phyloP scores from a whole-genome alignment of 1,140 invertebrate genomes.

The Aethina tumida region DNA sequence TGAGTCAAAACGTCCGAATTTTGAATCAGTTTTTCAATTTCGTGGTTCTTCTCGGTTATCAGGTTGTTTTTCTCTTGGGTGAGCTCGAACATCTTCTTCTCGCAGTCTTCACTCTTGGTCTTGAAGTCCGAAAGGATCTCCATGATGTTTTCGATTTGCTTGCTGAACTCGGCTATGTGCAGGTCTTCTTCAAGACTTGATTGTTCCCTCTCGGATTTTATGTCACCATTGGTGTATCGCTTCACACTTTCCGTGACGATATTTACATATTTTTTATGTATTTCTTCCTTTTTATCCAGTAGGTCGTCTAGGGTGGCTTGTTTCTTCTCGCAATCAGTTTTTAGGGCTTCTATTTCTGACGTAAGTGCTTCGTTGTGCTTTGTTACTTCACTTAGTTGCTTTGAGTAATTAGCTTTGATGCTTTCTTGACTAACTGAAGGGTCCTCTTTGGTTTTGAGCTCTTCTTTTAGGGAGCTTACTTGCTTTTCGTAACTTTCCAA shows the following conservation, averaged over 20 bases:
- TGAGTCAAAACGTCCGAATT: conserved; percentile 30
- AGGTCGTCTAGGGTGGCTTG: background rate
- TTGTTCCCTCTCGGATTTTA: conserved; percentile 36
- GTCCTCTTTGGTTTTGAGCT: too few species aligned
- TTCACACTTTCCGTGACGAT: conserved; percentile 40
- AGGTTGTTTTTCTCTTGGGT: conserved; percentile 28
- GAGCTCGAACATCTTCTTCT: conserved; percentile 31
- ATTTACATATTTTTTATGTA: conserved; percentile 28
- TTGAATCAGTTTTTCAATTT: conserved; percentile 31
- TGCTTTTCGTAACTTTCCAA: conserved; percentile 26
- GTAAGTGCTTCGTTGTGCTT: conserved; percentile 4
- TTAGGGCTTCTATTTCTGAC: too few species aligned
- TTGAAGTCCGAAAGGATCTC: conserved; percentile 32
- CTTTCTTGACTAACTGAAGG: too few species aligned
- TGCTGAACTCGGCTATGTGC: conserved; percentile 17
- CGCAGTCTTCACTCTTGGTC: conserved; percentile 29
- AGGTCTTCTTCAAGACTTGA: conserved; percentile 24
- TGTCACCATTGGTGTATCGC: conserved; percentile 40
- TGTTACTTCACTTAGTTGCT: background rate
- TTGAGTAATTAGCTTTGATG: conserved; percentile 4
- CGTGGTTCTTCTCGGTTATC: conserved; percentile 28
- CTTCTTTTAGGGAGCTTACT: conserved; percentile 20
- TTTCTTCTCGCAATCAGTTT: conserved; percentile 1
- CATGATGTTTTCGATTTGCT: conserved; percentile 33
- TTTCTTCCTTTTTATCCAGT: conserved; percentile 17